These are phyloP conservation scores for Sycobia sp. DNA, from an alignment of 1,140 invertebrate species.

Conservation along the genomic window DNA sequence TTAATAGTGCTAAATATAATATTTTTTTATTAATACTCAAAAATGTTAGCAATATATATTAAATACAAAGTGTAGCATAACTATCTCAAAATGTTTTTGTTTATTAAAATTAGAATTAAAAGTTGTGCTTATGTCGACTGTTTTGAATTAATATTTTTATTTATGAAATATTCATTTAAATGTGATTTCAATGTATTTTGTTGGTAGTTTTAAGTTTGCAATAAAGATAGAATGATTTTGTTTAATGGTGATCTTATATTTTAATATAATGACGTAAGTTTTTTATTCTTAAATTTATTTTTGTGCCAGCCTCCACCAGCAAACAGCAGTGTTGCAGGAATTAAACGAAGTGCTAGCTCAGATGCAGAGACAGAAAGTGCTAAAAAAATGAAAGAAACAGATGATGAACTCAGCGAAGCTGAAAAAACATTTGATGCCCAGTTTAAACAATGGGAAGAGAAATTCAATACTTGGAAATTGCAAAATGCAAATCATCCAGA, in stretches of 20 bases:
- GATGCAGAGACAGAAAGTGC: conserved; percentile 50
- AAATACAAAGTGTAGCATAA: too few relatives aligned
- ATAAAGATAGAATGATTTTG: too few relatives aligned
- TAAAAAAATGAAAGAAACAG: conserved; percentile 53
- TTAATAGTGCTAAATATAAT: too few relatives aligned
- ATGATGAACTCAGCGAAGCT: conserved; percentile 68
- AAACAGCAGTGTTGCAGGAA: conserved; percentile 21
- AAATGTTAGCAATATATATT: too few relatives aligned
- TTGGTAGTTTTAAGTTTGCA: too few relatives aligned
- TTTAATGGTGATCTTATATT: neutral
- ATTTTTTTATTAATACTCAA: too few relatives aligned
- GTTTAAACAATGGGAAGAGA: conserved; percentile 83
- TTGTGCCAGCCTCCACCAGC: conserved; percentile 10
- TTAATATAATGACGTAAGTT: neutral
- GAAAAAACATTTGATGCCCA: conserved; percentile 81
- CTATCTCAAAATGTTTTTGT: too few relatives aligned
- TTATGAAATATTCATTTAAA: too few relatives aligned
- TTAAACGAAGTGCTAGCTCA: conserved; percentile 43
- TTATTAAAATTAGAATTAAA: too few relatives aligned
- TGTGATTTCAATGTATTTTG: too few relatives aligned
- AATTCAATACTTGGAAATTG: conserved; percentile 83
- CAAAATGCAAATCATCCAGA: conserved; percentile 86
- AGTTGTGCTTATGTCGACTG: too few relatives aligned
- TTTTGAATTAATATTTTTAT: too few relatives aligned
- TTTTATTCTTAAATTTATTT: conserved; percentile 2